phyloP scores from a whole-genome alignment of 1,140 invertebrate genomes.

The Potamilus streckersoni region DNA sequence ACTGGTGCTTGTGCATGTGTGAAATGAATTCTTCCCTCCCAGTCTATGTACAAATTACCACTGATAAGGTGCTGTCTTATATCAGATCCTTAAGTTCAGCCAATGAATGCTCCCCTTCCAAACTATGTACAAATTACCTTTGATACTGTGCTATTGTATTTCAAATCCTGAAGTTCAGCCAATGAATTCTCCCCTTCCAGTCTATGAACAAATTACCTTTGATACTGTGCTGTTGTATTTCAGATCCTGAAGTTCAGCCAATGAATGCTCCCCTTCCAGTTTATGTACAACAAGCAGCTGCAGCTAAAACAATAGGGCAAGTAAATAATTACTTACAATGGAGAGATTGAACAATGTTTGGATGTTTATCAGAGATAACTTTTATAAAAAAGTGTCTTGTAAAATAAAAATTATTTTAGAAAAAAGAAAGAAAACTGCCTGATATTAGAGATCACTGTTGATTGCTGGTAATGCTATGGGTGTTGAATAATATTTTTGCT shows the following conservation, averaged over 20 bases:
- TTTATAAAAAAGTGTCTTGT: too few species aligned
- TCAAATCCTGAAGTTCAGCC: constrained; percentile 56
- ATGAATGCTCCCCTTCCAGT: constrained; percentile 62
- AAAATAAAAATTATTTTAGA: too few species aligned
- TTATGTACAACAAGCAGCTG: constrained; percentile 68
- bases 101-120: neutral
- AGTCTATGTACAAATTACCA: too few species aligned
- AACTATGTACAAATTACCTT: too few species aligned
- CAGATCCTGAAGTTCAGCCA: constrained; percentile 55
- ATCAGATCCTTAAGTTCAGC: constrained; percentile 56
- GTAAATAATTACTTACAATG: constrained; percentile 1
- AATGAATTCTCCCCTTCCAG: constrained; percentile 59
- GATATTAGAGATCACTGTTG: too few species aligned
- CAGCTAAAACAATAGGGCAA: constrained; percentile 66
- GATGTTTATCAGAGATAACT: too few species aligned
- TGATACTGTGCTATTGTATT: neutral
- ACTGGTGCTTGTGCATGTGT: too few species aligned
- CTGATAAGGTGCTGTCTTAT: neutral
- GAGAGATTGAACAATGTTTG: too few species aligned
- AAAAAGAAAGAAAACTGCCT: too few species aligned
- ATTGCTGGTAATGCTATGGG: too few species aligned
- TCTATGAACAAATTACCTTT: constrained; percentile 13
- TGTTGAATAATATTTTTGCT: too few species aligned
- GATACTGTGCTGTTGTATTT: neutral
- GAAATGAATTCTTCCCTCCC: too few species aligned